Conservation (phyloP, 2,888 invertebrate species). For the Bruchidius siliquastri region DNA sequence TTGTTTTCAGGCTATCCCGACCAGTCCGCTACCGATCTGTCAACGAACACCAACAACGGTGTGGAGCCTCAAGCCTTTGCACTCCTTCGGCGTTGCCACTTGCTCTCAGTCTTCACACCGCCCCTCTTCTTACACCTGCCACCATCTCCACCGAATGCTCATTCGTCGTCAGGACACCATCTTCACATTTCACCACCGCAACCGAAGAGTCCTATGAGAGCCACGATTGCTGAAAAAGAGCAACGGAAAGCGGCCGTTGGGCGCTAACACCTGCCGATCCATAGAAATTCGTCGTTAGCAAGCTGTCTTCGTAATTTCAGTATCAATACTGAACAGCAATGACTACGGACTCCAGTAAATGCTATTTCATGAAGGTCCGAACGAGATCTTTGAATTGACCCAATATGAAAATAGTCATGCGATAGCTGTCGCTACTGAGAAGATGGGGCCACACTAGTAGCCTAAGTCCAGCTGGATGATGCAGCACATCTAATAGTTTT, state of each 20-base stretch:
- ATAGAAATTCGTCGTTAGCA: not conserved
- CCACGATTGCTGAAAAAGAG: conserved; percentile 33
- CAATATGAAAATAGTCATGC: no score
- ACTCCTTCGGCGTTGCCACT: conserved; percentile 69
- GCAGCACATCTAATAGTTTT: no score
- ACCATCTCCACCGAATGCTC: conserved; percentile 42
- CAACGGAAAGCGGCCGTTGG: no score
- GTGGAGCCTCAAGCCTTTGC: conserved; percentile 64
- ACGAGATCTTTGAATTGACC: no score
- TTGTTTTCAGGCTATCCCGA: conserved; percentile 58
- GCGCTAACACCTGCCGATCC: no score
- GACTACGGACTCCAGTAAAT: no score
- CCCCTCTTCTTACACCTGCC: conserved; percentile 48
- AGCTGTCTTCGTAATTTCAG: no score
- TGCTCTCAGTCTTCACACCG: conserved; percentile 70
- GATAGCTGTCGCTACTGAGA: no score
- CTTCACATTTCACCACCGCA: conserved; percentile 40
- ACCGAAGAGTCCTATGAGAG: conserved; percentile 41
- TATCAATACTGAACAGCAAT: no score
- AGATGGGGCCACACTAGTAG: no score
- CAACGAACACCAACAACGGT: conserved; percentile 55
- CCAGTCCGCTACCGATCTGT: conserved; percentile 67
- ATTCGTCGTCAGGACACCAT: conserved; percentile 42
- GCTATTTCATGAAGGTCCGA: no score
- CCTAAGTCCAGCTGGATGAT: no score